These are phyloP conservation scores for Andrena cerasifolii DNA, from an alignment of 1,140 invertebrate genomes.

Conservation along the genomic window DNA sequence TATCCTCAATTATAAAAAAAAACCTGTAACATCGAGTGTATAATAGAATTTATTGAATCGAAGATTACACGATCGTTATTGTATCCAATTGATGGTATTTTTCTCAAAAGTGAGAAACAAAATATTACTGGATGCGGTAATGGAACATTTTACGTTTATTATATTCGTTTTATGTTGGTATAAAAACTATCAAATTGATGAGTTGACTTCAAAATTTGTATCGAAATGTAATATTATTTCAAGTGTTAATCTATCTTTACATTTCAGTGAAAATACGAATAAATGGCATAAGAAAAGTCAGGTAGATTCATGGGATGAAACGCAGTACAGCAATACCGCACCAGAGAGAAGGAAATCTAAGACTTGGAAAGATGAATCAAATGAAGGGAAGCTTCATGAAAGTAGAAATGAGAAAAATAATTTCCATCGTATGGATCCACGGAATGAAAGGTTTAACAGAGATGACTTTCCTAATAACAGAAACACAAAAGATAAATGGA, in stretches of 20 bases:
- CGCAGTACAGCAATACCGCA: conserved; percentile 8
- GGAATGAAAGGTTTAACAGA: conserved; percentile 60
- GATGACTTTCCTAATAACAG: conserved; percentile 62
- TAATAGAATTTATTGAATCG: no score
- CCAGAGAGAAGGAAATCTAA: conserved; percentile 55
- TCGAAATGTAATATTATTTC: neutral
- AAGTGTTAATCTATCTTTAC: conserved; percentile 2
- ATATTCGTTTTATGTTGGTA: neutral
- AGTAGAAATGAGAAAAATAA: conserved; percentile 64
- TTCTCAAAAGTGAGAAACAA: neutral
- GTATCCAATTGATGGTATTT: no score
- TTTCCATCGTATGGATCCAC: conserved; percentile 42
- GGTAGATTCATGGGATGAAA: conserved; percentile 26
- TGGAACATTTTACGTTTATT: conserved; percentile 1
- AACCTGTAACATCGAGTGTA: no score
- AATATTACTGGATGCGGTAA: no score
- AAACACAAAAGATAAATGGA: conserved; percentile 47
- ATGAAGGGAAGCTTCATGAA: conserved; percentile 68
- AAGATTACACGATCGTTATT: no score
- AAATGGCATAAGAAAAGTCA: conserved; percentile 51
- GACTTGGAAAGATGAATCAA: conserved; percentile 70
- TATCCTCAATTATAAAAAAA: neutral
- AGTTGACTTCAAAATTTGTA: conserved; percentile 2
- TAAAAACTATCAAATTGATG: neutral
- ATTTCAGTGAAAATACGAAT: conserved; percentile 53